phyloP scores from a whole-genome alignment of 2,113 vertebrate species.

The Heptranchias perlo region DNA sequence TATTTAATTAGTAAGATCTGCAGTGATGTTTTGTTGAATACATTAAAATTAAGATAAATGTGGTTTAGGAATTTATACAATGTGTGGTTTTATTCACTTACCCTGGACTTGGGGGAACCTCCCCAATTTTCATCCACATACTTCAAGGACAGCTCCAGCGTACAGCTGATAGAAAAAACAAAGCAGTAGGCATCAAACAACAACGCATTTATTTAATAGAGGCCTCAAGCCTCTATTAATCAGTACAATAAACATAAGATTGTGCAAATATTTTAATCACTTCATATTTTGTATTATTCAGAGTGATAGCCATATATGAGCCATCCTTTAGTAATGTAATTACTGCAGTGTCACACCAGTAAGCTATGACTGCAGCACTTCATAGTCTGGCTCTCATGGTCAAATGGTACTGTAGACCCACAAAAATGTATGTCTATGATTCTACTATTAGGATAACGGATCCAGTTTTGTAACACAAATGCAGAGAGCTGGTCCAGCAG shows the following conservation, averaged over 20 bases:
- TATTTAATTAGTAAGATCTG: neutral
- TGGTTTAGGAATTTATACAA: neutral
- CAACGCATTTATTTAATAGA: neutral
- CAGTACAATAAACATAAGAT: neutral
- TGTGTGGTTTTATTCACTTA: constrained; percentile 50
- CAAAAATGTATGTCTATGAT: too few relatives aligned
- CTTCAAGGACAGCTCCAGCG: constrained; percentile 90
- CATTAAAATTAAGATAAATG: neutral
- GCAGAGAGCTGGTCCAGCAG: neutral
- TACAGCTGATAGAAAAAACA: constrained; percentile 69
- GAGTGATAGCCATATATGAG: neutral
- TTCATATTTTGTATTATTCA: neutral
- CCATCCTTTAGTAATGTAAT: neutral
- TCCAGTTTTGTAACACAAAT: neutral
- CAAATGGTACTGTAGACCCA: neutral
- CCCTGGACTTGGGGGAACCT: constrained; percentile 99
- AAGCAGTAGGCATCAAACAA: constrained; percentile 43
- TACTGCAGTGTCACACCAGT: too few relatives aligned
- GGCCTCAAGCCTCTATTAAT: neutral
- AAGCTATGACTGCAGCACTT: neutral
- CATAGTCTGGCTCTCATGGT: neutral
- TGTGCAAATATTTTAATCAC: neutral
- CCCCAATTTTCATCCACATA: constrained; percentile 99
- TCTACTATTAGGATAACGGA: neutral
- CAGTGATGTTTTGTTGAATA: neutral